Evolutionary conservation across 2,113 vertebrate genomes (phyloP).

Genomic region (Cinclus cinclus): DNA sequence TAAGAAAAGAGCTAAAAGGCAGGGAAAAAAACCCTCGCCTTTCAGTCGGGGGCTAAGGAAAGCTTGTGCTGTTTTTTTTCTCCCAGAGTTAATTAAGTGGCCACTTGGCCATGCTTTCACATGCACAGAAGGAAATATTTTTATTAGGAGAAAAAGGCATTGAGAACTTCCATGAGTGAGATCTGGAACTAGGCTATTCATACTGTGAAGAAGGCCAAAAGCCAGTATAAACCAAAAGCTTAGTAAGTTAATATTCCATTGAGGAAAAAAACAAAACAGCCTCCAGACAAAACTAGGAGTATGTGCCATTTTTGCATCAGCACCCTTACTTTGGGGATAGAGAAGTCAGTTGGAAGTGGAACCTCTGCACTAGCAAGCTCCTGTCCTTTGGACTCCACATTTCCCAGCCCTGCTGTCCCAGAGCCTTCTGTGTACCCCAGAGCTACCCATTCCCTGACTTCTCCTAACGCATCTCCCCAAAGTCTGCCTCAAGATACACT

Average conservation of each 20-base stretch:
- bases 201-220: constrained; percentile 27
- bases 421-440: background rate
- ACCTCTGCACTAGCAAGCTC: background rate
- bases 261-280: background rate
- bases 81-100: constrained; percentile 10
- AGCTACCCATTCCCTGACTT: background rate
- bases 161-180: background rate
- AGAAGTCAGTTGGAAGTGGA: background rate
- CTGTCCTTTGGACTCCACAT: background rate
- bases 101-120: constrained; percentile 15
- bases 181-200: background rate
- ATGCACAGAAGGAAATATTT: background rate
- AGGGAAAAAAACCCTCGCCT: background rate
- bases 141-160: constrained; percentile 5
- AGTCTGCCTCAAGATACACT: background rate
- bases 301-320: background rate
- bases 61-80: background rate
- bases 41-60: background rate
- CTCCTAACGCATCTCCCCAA: background rate
- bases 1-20: background rate
- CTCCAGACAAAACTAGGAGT: background rate
- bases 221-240: constrained; percentile 1
- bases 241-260: background rate
- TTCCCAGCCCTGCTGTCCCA: background rate
- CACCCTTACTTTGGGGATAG: background rate